phyloP scores from a whole-genome alignment of 2,888 invertebrate genomes.

The Ophioninae sp. region DNA sequence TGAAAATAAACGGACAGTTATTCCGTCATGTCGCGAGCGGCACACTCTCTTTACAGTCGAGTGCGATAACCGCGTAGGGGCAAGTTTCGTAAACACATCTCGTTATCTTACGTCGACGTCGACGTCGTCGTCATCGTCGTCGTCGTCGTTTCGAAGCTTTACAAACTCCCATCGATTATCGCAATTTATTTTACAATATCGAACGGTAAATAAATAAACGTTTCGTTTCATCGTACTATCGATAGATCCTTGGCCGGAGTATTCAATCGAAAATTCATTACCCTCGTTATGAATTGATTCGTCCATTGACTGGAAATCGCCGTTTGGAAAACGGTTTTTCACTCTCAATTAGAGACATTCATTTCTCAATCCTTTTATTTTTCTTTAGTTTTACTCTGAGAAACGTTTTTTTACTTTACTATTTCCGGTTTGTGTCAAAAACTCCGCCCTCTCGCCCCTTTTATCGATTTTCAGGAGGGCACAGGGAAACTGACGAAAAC shows the following conservation, averaged over 20 bases:
- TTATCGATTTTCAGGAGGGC: too few species aligned
- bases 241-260: neutral
- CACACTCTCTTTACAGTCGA: constrained; percentile 25
- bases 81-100: constrained; percentile 62
- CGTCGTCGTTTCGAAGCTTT: constrained; percentile 37
- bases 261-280: neutral
- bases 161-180: constrained; percentile 53
- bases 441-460: too few species aligned
- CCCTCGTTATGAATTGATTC: neutral
- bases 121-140: constrained; percentile 28
- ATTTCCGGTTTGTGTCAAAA: too few species aligned
- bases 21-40: constrained; percentile 39
- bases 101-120: constrained; percentile 48
- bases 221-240: neutral
- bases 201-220: constrained; percentile 7
- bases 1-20: constrained; percentile 6
- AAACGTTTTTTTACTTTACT: too few species aligned
- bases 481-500: too few species aligned
- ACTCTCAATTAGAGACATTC: too few species aligned
- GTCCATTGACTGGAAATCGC: neutral
- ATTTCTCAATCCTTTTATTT: too few species aligned
- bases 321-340: too few species aligned
- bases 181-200: constrained; percentile 52
- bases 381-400: too few species aligned
- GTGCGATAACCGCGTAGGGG: constrained; percentile 57